Evolutionary conservation across 2,113 vertebrate genomes (phyloP).

Genomic region (Pipa parva): DNA sequence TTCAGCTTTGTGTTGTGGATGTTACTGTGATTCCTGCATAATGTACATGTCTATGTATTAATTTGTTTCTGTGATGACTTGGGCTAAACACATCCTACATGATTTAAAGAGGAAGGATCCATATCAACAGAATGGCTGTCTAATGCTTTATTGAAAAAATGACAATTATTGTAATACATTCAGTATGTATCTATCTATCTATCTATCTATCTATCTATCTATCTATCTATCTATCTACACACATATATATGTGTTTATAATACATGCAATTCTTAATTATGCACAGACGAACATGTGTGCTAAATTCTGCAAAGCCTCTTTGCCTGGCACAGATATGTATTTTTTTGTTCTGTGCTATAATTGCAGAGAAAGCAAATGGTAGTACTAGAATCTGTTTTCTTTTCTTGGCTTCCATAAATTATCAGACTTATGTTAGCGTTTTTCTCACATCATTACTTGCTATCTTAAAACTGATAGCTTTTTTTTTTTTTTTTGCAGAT

Average conservation of each 20-base stretch:
- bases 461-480: slow-evolving; percentile 73
- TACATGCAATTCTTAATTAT: no score
- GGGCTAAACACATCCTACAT: slow-evolving; percentile 73
- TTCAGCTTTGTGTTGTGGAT: background rate
- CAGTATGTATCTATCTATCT: no score
- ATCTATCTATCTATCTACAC: no score
- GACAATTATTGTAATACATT: no score
- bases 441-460: slow-evolving; percentile 63
- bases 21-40: slow-evolving; percentile 53
- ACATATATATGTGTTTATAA: no score
- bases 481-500: slow-evolving; percentile 58
- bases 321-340: background rate
- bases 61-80: slow-evolving; percentile 55
- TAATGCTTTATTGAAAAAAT: slow-evolving; percentile 45
- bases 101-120: slow-evolving; percentile 76
- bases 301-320: background rate
- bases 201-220: no score
- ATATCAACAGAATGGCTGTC: slow-evolving; percentile 50
- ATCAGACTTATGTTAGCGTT: slow-evolving; percentile 62
- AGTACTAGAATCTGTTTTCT: slow-evolving; percentile 66
- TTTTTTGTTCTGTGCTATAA: background rate
- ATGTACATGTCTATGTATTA: slow-evolving; percentile 53
- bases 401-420: slow-evolving; percentile 61
- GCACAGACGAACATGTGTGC: slow-evolving; percentile 40
- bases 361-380: slow-evolving; percentile 55